Conservation (phyloP, 2,888 invertebrate species). For the Caenorhabditis becei region DNA sequence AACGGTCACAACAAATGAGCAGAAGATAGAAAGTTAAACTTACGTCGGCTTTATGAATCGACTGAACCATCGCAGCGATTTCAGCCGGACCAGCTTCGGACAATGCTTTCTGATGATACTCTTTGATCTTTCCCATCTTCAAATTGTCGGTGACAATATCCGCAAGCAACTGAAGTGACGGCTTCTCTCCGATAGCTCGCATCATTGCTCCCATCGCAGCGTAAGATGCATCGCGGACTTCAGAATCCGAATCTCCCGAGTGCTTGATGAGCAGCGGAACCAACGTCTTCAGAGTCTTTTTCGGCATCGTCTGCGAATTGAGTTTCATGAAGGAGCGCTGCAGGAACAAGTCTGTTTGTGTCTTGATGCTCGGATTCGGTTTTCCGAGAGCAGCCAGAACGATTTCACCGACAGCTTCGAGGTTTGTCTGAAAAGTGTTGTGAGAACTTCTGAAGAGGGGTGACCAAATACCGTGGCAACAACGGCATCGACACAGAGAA, state of each 20-base stretch:
- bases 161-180: slow-evolving; percentile 83
- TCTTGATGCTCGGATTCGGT: slow-evolving; percentile 83
- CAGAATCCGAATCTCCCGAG: slow-evolving; percentile 87
- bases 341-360: slow-evolving; percentile 82
- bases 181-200: slow-evolving; percentile 94
- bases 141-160: slow-evolving; percentile 73
- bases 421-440: slow-evolving; percentile 83
- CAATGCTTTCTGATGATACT: slow-evolving; percentile 91
- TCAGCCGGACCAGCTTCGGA: slow-evolving; percentile 66
- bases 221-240: slow-evolving; percentile 93
- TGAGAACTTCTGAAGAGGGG: not conserved
- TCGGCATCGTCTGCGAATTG: slow-evolving; percentile 82
- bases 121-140: slow-evolving; percentile 82
- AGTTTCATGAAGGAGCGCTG: slow-evolving; percentile 65
- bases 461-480: slow-evolving; percentile 24
- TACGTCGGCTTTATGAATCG: slow-evolving; percentile 70
- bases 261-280: slow-evolving; percentile 78
- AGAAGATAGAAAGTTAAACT: slow-evolving; percentile 26
- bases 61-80: slow-evolving; percentile 72
- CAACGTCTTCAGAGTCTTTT: slow-evolving; percentile 83
- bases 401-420: slow-evolving; percentile 86
- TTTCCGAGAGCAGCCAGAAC: slow-evolving; percentile 88
- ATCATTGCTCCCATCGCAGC: slow-evolving; percentile 95
- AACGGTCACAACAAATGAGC: slow-evolving; percentile 3
- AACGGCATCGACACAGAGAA: slow-evolving; percentile 91